phyloP scores from a whole-genome alignment of 2,113 vertebrate species.

The Rhizomys pruinosus region DNA sequence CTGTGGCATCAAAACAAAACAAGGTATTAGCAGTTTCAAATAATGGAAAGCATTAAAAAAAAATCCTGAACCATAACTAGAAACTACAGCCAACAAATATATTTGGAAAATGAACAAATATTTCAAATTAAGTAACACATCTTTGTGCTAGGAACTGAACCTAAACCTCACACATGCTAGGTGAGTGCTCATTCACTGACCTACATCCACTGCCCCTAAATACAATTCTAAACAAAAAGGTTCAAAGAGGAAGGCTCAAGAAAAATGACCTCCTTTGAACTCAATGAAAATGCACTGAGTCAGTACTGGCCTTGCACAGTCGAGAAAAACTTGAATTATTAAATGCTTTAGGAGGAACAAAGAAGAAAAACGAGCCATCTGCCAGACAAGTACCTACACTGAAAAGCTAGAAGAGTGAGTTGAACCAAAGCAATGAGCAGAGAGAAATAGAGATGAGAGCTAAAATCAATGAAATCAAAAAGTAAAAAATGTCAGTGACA shows the following conservation, averaged over 20 bases:
- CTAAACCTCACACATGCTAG: neutral
- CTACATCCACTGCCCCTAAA: neutral
- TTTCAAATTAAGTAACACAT: constrained; percentile 17
- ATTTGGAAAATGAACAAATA: constrained; percentile 32
- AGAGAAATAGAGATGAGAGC: neutral
- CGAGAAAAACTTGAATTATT: neutral
- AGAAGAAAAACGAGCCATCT: neutral
- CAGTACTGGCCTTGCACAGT: neutral
- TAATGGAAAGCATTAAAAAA: neutral
- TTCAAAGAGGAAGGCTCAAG: neutral
- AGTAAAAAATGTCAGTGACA: neutral
- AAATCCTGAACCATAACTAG: neutral
- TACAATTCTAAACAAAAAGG: neutral
- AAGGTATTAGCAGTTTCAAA: constrained; percentile 2
- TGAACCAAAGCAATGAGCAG: neutral
- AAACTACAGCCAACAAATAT: neutral
- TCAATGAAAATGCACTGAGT: constrained; percentile 39
- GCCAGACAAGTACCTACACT: neutral
- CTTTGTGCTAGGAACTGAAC: neutral
- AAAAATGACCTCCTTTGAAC: neutral
- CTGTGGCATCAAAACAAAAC: neutral
- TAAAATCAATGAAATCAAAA: constrained; percentile 20
- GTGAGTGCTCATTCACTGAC: neutral
- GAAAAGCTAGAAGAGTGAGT: neutral
- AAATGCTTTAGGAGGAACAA: constrained; percentile 12